Percentiles rank a stretch among this genome's conserved stretches.
Conservation (phyloP, 1,140 invertebrate species). For the Drosophila mauritiana region DNA sequence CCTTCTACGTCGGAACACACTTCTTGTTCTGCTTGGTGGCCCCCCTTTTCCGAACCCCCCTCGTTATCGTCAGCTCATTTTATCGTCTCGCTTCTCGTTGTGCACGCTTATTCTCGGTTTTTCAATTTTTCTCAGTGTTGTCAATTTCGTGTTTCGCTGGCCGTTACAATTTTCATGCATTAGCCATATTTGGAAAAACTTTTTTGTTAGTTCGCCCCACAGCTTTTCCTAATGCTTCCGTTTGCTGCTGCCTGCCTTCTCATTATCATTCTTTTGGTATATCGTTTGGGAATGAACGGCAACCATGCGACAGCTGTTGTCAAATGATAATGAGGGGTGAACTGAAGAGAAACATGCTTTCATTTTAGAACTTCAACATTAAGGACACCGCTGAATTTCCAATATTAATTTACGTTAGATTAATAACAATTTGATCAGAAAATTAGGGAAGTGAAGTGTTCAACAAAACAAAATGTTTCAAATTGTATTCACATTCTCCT, state of each 20-base stretch:
- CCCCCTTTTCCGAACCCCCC: conserved; percentile 7
- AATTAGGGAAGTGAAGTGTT: neutral
- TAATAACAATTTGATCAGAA: neutral
- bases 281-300: conserved; percentile 4
- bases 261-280: conserved; percentile 31
- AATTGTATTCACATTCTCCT: no score
- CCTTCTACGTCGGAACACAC: conserved; percentile 28
- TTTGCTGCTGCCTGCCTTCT: neutral
- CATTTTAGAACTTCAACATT: no score
- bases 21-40: conserved; percentile 16
- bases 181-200: conserved; percentile 59
- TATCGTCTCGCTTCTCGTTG: conserved; percentile 40
- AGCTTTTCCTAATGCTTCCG: conserved; percentile 19
- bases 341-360: neutral
- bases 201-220: conserved; percentile 6
- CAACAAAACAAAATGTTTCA: no score
- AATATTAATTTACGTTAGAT: no score
- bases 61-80: conserved; percentile 65
- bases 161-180: conserved; percentile 65
- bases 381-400: no score
- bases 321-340: neutral
- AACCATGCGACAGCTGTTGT: conserved; percentile 34
- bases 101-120: conserved; percentile 9
- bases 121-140: conserved; percentile 26
- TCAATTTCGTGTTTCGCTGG: conserved; percentile 58